Conservation (phyloP, 2,888 invertebrate species). For the Silvanus unidentatus region DNA sequence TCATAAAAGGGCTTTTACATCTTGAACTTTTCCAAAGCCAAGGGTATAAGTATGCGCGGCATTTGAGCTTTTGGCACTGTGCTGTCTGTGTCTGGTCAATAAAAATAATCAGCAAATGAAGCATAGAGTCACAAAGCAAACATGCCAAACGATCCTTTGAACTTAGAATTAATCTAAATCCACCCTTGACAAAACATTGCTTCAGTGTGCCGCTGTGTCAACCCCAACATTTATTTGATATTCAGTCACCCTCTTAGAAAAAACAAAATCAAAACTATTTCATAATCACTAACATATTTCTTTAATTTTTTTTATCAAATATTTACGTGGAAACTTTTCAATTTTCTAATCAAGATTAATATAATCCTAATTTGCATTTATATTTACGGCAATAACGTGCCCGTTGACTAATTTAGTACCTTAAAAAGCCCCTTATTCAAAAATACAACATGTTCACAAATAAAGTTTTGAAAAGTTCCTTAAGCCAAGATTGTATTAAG, state of each 20-base stretch:
- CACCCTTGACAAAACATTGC: constrained; percentile 20
- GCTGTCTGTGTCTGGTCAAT: constrained; percentile 35
- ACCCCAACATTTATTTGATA: constrained; percentile 27
- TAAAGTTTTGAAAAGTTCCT: constrained; percentile 23
- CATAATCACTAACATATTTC: neutral
- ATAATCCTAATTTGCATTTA: constrained; percentile 41
- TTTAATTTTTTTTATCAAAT: neutral
- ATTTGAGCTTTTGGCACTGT: constrained; percentile 16
- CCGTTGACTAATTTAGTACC: constrained; percentile 42
- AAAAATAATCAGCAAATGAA: constrained; percentile 42
- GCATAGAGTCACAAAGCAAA: constrained; percentile 39
- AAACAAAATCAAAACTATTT: neutral
- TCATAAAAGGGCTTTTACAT: too few relatives aligned
- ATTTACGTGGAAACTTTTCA: constrained; percentile 28
- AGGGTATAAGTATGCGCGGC: constrained; percentile 13
- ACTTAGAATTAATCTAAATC: constrained; percentile 39
- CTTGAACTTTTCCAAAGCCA: too few relatives aligned
- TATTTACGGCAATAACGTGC: constrained; percentile 35
- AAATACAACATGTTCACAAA: constrained; percentile 28
- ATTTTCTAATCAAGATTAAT: constrained; percentile 40
- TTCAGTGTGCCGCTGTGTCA: constrained; percentile 25
- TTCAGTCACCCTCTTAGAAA: constrained; percentile 5
- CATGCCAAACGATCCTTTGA: constrained; percentile 40
- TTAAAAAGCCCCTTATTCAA: constrained; percentile 35
- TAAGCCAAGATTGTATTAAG: constrained; percentile 29